phyloP scores from a whole-genome alignment of 1,140 invertebrate genomes.

The Pseudobourletiella spinata region DNA sequence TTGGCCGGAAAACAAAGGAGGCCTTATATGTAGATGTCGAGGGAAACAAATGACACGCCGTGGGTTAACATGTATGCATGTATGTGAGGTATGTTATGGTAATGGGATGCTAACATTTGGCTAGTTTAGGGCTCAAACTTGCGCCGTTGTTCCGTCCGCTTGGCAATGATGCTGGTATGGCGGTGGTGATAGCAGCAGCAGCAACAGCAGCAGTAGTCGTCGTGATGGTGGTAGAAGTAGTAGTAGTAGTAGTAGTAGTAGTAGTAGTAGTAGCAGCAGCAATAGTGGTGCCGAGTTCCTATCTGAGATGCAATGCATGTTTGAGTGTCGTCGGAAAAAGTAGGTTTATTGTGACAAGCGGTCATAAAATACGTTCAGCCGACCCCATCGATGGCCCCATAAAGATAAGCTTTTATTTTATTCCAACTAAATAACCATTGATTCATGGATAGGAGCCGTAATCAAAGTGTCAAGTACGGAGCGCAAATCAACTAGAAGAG shows the following conservation, averaged over 20 bases:
- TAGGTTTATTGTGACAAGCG: constrained; percentile 23
- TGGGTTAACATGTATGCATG: too few relatives aligned
- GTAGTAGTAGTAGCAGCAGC: too few relatives aligned
- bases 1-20: background rate
- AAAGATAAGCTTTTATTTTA: constrained; percentile 32
- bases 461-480: constrained; percentile 15
- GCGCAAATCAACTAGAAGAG: constrained; percentile 4
- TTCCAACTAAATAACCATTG: constrained; percentile 32
- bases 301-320: constrained; percentile 1
- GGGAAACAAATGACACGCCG: background rate
- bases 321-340: constrained; percentile 6
- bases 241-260: too few relatives aligned
- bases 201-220: too few relatives aligned
- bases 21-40: background rate
- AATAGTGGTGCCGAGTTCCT: too few relatives aligned
- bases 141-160: too few relatives aligned
- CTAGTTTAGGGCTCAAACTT: background rate
- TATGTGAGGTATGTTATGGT: too few relatives aligned
- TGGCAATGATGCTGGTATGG: too few relatives aligned
- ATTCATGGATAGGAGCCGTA: constrained; percentile 7
- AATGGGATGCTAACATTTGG: background rate
- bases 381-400: constrained; percentile 29
- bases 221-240: too few relatives aligned
- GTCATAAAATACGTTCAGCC: constrained; percentile 21
- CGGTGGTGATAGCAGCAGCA: too few relatives aligned